phyloP scores from a whole-genome alignment of 2,113 vertebrate genomes.

The Tychaedon coryphoeus region DNA sequence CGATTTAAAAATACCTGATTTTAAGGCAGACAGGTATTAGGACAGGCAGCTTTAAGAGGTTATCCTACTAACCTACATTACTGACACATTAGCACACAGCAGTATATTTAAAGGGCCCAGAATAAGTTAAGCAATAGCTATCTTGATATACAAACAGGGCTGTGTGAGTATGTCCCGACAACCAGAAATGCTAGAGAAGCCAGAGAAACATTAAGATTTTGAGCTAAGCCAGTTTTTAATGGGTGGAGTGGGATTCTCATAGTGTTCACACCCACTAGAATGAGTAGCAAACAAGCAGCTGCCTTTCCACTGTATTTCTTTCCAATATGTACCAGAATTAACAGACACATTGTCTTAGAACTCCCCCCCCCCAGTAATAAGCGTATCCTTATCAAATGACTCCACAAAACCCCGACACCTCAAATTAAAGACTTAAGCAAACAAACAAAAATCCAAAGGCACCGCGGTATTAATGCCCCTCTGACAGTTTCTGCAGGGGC shows the following conservation, averaged over 20 bases:
- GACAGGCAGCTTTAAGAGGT: background rate
- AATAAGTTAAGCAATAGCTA: background rate
- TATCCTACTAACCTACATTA: constrained; percentile 60
- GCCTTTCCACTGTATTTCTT: background rate
- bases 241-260: constrained; percentile 50
- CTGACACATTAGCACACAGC: background rate
- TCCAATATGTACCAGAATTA: background rate
- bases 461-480: fast-evolving
- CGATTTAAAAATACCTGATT: background rate
- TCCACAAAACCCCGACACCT: background rate
- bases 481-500: background rate
- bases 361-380: background rate
- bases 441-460: background rate
- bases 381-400: background rate
- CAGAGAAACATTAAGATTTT: constrained; percentile 42
- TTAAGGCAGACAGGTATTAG: background rate
- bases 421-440: background rate
- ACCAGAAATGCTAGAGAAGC: constrained; percentile 46
- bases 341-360: background rate
- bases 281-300: constrained; percentile 22
- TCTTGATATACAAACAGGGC: constrained; percentile 6
- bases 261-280: constrained; percentile 27
- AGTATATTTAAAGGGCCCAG: background rate
- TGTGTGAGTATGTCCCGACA: constrained; percentile 4
- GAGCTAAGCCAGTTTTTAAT: constrained; percentile 42